phyloP scores from a whole-genome alignment of 2,113 vertebrate genomes.

The Taxidea taxus region DNA sequence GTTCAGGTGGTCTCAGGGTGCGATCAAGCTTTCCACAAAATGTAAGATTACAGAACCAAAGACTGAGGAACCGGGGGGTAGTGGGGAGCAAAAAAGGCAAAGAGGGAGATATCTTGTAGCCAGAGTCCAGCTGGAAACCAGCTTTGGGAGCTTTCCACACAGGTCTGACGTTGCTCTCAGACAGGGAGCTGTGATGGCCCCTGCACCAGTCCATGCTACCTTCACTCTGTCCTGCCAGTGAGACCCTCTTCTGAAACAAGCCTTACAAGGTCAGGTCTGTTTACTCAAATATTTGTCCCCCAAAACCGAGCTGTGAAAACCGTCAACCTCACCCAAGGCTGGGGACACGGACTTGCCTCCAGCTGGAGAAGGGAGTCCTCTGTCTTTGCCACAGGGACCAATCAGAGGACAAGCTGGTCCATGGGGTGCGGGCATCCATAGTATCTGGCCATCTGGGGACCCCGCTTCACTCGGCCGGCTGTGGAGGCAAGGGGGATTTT shows the following conservation, averaged over 20 bases:
- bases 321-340: conserved; percentile 86
- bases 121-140: too few relatives aligned
- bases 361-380: conserved; percentile 88
- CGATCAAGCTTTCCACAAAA: background rate
- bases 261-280: conserved; percentile 71
- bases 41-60: background rate
- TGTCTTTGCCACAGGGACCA: conserved; percentile 94
- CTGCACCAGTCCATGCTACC: rapidly evolving
- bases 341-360: conserved; percentile 87
- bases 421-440: conserved; percentile 87
- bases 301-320: conserved; percentile 88
- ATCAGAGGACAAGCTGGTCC: conserved; percentile 93
- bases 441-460: conserved; percentile 94
- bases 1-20: rapidly evolving
- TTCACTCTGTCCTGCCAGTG: conserved; percentile 19
- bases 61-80: background rate
- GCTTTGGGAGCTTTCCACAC: rapidly evolving
- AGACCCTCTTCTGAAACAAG: conserved; percentile 59
- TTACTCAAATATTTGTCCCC: conserved; percentile 76
- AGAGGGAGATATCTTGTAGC: too few relatives aligned
- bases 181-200: rapidly evolving
- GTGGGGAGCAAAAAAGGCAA: too few relatives aligned
- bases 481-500: conserved; percentile 81
- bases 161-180: rapidly evolving
- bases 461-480: conserved; percentile 82